A percentile compares a stretch with the other conserved stretches of the same genome.
Conservation (phyloP, 64 coral and sea anemone genomes). For the Platygyra sinensis region DNA sequence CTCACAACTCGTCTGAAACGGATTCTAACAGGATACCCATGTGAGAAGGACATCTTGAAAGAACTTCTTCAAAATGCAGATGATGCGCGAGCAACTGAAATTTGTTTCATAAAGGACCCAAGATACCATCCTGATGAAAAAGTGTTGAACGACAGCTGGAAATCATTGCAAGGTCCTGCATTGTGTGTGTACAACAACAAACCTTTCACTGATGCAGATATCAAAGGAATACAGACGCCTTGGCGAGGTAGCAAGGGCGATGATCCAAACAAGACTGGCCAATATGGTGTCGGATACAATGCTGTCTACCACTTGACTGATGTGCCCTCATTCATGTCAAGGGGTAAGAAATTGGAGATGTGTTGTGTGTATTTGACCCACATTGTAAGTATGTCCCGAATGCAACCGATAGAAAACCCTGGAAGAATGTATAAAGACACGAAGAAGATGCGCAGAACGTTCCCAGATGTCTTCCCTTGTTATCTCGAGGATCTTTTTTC, state of each 20-base stretch:
- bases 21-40: slow-evolving; percentile 79
- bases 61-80: slow-evolving; percentile 97
- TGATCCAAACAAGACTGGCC: slow-evolving; percentile 88
- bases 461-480: slow-evolving; percentile 70
- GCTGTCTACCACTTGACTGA: slow-evolving; percentile 94
- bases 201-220: slow-evolving; percentile 71
- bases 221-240: slow-evolving; percentile 81
- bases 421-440: slow-evolving; percentile 61
- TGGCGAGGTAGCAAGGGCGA: slow-evolving; percentile 82
- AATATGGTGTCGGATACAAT: slow-evolving; percentile 93
- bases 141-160: slow-evolving; percentile 77
- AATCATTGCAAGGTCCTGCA: slow-evolving; percentile 81
- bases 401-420: slow-evolving; percentile 50
- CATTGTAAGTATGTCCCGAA: slow-evolving; percentile 58
- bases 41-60: slow-evolving; percentile 83
- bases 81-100: slow-evolving; percentile 87
- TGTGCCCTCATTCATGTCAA: slow-evolving; percentile 74
- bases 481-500: slow-evolving; percentile 58
- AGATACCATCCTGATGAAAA: slow-evolving; percentile 53
- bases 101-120: slow-evolving; percentile 86
- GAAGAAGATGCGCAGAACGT: slow-evolving; percentile 4
- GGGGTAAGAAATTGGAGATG: slow-evolving; percentile 61
- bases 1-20: slow-evolving; percentile 77
- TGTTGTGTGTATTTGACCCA: slow-evolving; percentile 79
- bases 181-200: slow-evolving; percentile 88